Base-by-base conservation (phyloP, 1,140 invertebrate species). In the Caerostris extrusa region DNA sequence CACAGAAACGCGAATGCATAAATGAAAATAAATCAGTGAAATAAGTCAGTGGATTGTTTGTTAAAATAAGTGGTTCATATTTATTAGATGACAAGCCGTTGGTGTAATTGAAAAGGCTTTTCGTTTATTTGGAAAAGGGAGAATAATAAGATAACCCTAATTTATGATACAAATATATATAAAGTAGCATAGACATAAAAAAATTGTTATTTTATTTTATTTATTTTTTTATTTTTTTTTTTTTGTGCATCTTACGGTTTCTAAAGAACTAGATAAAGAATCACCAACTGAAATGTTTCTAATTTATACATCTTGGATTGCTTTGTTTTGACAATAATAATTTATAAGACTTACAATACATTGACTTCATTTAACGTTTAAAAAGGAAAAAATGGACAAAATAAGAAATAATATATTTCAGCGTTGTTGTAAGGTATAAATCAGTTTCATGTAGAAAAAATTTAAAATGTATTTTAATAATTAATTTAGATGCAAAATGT, bases 51-150 rank as follows among this genome's bases (percentile, higher is more conserved):
- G 53, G 53, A 77, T 19, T 34, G 4, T 5, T 12, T 53, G 71
- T 77, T 77, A 77, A 77, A 77, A 77, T 77, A 77, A 77, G 34
- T 50, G 34, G 19, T 12, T 50, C 71, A 7, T 77, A 77, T 77
- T 53, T 50, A 77, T 12, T 19, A 3, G 71, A 5, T 77, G 71
- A 53, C 71, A 77, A 77, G 34, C 5, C 12, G 14, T 77, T 12
- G 19, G 50, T 12, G 4, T 77, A 77, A 77, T 77, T 77, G 71
- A 77, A 77, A 77, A 67, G n/a, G 34, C 34, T 34, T 10, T 77
- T 77, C 53, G 71, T 50, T 12, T 77, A 53, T 77, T 77, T 77
- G 50, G 71, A 77, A 12, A 34, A 12, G 71, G 10, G 3, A 7
- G 10, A 77, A 53, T 34, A 77, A 77, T 2, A 77, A 5, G 5